Conservation (phyloP, 2,888 invertebrate species). For the Tetranychus piercei region DNA sequence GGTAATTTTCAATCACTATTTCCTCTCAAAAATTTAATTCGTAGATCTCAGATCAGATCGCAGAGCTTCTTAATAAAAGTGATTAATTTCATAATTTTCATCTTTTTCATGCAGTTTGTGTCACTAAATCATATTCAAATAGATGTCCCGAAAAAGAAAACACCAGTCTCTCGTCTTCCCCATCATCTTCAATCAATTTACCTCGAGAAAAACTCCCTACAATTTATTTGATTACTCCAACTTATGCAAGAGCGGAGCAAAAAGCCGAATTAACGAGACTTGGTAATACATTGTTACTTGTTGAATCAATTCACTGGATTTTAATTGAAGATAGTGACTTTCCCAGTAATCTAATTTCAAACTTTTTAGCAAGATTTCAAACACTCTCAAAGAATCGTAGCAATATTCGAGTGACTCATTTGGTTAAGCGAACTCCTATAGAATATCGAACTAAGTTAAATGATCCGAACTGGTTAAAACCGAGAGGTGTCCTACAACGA, state of each 20-base stretch:
- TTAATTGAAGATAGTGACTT: slow-evolving; percentile 63
- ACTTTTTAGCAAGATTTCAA: slow-evolving; percentile 48
- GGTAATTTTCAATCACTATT: not conserved
- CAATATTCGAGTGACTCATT: slow-evolving; percentile 36
- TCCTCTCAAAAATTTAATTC: not conserved
- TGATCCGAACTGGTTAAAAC: slow-evolving; percentile 54
- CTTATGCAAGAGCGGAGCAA: slow-evolving; percentile 66
- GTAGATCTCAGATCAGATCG: too few species aligned
- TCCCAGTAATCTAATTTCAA: slow-evolving; percentile 51
- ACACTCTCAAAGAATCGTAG: slow-evolving; percentile 38
- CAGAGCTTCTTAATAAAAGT: too few species aligned
- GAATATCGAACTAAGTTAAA: slow-evolving; percentile 48
- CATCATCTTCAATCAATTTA: not conserved
- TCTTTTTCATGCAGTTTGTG: not conserved
- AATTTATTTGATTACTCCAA: slow-evolving; percentile 81
- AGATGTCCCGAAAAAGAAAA: not conserved
- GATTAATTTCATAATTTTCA: not conserved
- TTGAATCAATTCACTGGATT: slow-evolving; percentile 66
- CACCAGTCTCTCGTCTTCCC: not conserved
- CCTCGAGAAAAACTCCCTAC: slow-evolving; percentile 38
- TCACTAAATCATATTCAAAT: not conserved
- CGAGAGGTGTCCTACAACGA: slow-evolving; percentile 41
- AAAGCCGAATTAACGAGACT: slow-evolving; percentile 79
- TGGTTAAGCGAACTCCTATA: slow-evolving; percentile 50
- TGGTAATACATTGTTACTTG: slow-evolving; percentile 60